Percentiles rank a stretch among this genome's conserved stretches.
Conservation (phyloP, 2,888 invertebrate species). For the Desoria tigrina region DNA sequence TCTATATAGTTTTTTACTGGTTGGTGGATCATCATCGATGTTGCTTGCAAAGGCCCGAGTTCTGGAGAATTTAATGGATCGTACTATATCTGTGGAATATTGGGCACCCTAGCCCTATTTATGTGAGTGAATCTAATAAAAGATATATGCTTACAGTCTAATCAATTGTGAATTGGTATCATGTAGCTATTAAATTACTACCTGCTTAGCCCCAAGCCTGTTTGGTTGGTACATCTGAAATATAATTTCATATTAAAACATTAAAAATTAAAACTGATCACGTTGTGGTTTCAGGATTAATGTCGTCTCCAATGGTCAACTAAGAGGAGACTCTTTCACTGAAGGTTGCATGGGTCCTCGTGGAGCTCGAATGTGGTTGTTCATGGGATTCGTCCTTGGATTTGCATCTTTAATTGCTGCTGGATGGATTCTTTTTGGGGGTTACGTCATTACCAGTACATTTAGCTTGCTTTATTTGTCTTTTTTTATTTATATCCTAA, state of each 20-base stretch:
- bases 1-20: constrained; percentile 90
- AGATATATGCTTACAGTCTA: too few species aligned
- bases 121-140: constrained; percentile 75
- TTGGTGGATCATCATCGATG: constrained; percentile 98
- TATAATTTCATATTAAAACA: too few species aligned
- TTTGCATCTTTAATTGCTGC: constrained; percentile 95
- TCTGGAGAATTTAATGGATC: constrained; percentile 61
- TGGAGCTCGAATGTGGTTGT: constrained; percentile 89
- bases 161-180: too few species aligned
- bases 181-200: too few species aligned
- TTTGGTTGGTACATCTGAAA: too few species aligned
- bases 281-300: constrained; percentile 78
- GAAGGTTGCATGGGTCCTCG: constrained; percentile 83
- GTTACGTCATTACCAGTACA: constrained; percentile 62
- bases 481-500: background rate
- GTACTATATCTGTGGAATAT: constrained; percentile 88
- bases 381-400: constrained; percentile 93
- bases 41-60: constrained; percentile 66
- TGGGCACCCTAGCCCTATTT: constrained; percentile 88
- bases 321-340: constrained; percentile 78
- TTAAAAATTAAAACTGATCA: too few species aligned
- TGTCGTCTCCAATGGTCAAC: constrained; percentile 91
- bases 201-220: too few species aligned
- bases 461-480: constrained; percentile 26
- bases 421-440: constrained; percentile 92